These are phyloP conservation scores for Chelonus formosanus DNA, from an alignment of 2,888 invertebrate species.

Conservation along the genomic window DNA sequence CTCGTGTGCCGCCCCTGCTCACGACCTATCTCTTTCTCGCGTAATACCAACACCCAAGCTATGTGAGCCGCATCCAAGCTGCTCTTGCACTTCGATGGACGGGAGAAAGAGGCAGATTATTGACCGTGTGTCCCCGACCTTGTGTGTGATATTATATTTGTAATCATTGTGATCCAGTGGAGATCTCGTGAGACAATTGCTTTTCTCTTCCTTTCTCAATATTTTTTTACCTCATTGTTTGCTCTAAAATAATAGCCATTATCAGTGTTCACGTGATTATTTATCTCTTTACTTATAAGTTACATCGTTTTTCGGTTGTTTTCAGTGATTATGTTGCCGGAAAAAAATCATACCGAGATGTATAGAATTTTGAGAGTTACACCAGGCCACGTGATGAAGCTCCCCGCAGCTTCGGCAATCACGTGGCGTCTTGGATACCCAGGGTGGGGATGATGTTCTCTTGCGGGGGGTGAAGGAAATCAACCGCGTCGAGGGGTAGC, in stretches of 20 bases:
- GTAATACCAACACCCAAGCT: constrained; percentile 27
- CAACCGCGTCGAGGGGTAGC: too few species aligned
- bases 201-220: too few species aligned
- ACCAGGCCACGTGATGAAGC: constrained; percentile 41
- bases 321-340: too few species aligned
- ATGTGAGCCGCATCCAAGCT: constrained; percentile 27
- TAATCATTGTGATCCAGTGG: too few species aligned
- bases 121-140: constrained; percentile 4
- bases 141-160: constrained; percentile 12
- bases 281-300: too few species aligned
- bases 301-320: too few species aligned
- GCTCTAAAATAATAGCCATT: too few species aligned
- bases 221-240: too few species aligned
- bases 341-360: too few species aligned
- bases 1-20: constrained; percentile 16
- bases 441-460: constrained; percentile 16
- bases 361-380: constrained; percentile 25
- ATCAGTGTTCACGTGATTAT: too few species aligned
- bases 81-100: constrained; percentile 16
- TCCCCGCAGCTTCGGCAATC: constrained; percentile 36
- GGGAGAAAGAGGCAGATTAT: constrained; percentile 8
- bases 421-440: constrained; percentile 40
- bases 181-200: background rate
- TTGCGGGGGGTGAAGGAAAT: constrained; percentile 8
- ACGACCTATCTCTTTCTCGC: constrained; percentile 25